Base-by-base conservation (phyloP, 2,113 vertebrate genomes). In the Myiopsitta monachus region DNA sequence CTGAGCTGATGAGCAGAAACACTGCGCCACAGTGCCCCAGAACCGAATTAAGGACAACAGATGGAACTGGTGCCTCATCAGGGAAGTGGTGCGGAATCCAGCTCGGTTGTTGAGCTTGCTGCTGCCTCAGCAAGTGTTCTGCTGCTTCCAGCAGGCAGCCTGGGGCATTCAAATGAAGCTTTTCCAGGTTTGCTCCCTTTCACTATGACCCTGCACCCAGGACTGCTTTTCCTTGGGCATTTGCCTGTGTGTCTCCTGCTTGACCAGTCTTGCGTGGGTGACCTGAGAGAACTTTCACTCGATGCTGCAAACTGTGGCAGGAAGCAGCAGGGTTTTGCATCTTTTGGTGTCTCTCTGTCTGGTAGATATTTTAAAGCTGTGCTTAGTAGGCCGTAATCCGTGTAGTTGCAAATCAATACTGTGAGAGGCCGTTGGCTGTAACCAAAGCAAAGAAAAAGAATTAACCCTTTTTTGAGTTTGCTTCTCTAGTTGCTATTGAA, bases 291-390 rank as follows among this genome's bases (percentile, higher is more conserved):
- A 90, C 85, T 96, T 96, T 91, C 23, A 3, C 78, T 91, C 47
- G 57, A 73, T 68, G 52, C 47, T 88, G 72, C 85, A 96, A 41
- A 90, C 69, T 5, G 3, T 52, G 72, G 51, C 90, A 95, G 92
- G 92, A 96, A 97, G 59, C 54, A 63, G 75, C 84, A 91, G 52
- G 10, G 85, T 78, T 92, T 77, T 92, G 44, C 81, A 43, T 82
- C 57, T 66, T 57, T 91, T 86, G 86, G 46, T 28, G 38, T 26
- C 39, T 14, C 46, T 80, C 38, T 87, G 24, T 33, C 43, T 73
- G 76, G 70, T 77, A 85, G 14, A 26, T 66, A 41, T 47, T 93
- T 92, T 82, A 72, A 64, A 92, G 33, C 82, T 91, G 67, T 93
- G 46, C 69, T 90, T 88, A 80, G 26, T 27, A 80, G 54, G 27